Evolutionary conservation across 1,140 invertebrate species (phyloP).

Genomic region (Neelides sp.): DNA sequence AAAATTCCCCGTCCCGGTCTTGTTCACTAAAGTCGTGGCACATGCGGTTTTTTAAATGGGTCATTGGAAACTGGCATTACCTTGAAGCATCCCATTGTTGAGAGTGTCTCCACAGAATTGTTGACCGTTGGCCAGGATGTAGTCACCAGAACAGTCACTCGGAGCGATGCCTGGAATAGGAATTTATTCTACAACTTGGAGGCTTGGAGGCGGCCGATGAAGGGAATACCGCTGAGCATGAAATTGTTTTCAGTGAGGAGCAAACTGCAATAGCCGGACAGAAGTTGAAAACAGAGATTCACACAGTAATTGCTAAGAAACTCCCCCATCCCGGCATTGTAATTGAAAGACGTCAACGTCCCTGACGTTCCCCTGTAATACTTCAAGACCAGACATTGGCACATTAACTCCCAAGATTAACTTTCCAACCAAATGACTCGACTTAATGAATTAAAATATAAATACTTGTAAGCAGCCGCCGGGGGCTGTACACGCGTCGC

Average conservation of each 20-base stretch:
- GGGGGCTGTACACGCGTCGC: constrained; percentile 40
- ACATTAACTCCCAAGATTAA: no score
- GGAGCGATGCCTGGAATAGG: constrained; percentile 16
- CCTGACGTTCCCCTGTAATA: constrained; percentile 16
- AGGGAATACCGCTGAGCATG: constrained; percentile 17
- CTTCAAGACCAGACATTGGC: no score
- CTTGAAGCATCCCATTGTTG: constrained; percentile 19
- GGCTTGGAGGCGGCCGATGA: not conserved
- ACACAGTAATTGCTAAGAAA: constrained; percentile 14
- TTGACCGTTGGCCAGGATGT: constrained; percentile 13
- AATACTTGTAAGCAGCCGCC: constrained; percentile 41
- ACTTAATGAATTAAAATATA: not conserved
- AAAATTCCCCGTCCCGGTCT: constrained; percentile 3
- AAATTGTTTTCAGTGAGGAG: constrained; percentile 21
- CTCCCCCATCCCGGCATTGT: constrained; percentile 19
- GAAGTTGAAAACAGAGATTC: constrained; percentile 10
- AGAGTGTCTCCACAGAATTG: constrained; percentile 28
- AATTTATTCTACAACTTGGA: not conserved
- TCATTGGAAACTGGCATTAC: constrained; percentile 9
- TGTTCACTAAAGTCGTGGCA: constrained; percentile 12
- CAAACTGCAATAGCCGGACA: constrained; percentile 17
- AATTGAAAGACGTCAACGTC: constrained; percentile 13
- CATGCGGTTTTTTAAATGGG: not conserved
- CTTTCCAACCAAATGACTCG: not conserved
- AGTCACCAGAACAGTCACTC: constrained; percentile 19